Evolutionary conservation across 2,888 invertebrate genomes (phyloP).

Genomic region (Criorhina ranunculi): DNA sequence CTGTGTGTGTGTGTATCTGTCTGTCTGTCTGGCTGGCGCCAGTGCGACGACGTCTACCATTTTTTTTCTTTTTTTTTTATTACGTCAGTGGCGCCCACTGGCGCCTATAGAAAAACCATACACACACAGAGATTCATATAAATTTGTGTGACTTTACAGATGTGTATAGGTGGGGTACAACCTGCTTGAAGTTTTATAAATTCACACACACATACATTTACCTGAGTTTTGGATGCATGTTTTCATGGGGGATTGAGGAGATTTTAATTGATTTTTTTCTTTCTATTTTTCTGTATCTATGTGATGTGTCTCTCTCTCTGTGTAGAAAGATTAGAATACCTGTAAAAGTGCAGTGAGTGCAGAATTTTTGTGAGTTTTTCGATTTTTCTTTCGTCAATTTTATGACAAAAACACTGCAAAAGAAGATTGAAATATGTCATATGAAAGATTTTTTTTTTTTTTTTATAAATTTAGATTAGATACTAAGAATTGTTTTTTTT

Average conservation of each 20-base stretch:
- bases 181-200: constrained; percentile 52
- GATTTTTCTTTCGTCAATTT: no score
- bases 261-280: constrained; percentile 10
- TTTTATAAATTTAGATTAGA: background rate
- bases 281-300: constrained; percentile 34
- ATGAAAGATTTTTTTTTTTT: constrained; percentile 7
- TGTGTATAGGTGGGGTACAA: constrained; percentile 43
- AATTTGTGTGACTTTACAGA: background rate
- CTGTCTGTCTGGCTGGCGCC: constrained; percentile 83
- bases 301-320: no score
- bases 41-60: constrained; percentile 83
- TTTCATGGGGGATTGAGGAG: constrained; percentile 41
- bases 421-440: background rate
- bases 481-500: background rate
- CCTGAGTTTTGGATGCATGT: constrained; percentile 55
- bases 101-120: constrained; percentile 79
- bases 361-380: constrained; percentile 16
- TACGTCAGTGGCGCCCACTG: constrained; percentile 85
- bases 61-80: constrained; percentile 81
- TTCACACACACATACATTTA: constrained; percentile 32
- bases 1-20: constrained; percentile 78
- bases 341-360: constrained; percentile 63
- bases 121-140: constrained; percentile 42
- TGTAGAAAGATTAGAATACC: no score
- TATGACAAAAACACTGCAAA: background rate